Evolutionary conservation across 2,113 vertebrate genomes (phyloP).

Genomic region (Aphelocoma coerulescens): DNA sequence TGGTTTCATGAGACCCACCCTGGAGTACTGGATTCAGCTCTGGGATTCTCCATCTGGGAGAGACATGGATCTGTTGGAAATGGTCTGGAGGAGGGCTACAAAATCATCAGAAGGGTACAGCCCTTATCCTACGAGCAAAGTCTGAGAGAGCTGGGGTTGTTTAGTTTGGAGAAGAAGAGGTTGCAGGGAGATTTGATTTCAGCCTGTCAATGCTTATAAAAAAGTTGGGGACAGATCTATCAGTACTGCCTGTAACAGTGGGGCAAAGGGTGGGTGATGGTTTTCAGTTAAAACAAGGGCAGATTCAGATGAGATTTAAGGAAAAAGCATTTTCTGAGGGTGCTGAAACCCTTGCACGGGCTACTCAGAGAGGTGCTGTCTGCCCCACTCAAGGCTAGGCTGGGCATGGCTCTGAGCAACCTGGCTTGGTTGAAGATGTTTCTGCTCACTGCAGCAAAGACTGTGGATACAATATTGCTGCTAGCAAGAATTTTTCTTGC

Average conservation of each 20-base stretch:
- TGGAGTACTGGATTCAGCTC: neutral
- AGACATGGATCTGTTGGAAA: neutral
- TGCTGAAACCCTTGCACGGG: neutral
- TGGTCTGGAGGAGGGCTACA: neutral
- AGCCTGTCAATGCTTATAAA: no score
- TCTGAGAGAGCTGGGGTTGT: neutral
- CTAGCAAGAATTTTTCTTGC: no score
- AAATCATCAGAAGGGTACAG: neutral
- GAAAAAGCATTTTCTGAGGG: neutral
- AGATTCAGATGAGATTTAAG: rapidly evolving
- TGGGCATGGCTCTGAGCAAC: no score
- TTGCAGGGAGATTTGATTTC: neutral
- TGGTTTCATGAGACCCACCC: neutral
- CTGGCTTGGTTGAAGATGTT: neutral
- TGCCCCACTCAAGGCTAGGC: neutral
- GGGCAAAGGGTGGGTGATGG: neutral
- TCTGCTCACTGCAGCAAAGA: neutral
- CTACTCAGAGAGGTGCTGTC: neutral
- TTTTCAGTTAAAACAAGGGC: neutral
- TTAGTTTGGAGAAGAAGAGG: neutral
- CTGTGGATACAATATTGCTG: no score
- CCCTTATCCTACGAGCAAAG: rapidly evolving
- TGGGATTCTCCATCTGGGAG: no score
- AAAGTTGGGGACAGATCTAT: rapidly evolving
- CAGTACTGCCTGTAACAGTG: no score